These are phyloP conservation scores for Cercocebus atys DNA, from an alignment of 2,113 vertebrate species.

Conservation along the genomic window DNA sequence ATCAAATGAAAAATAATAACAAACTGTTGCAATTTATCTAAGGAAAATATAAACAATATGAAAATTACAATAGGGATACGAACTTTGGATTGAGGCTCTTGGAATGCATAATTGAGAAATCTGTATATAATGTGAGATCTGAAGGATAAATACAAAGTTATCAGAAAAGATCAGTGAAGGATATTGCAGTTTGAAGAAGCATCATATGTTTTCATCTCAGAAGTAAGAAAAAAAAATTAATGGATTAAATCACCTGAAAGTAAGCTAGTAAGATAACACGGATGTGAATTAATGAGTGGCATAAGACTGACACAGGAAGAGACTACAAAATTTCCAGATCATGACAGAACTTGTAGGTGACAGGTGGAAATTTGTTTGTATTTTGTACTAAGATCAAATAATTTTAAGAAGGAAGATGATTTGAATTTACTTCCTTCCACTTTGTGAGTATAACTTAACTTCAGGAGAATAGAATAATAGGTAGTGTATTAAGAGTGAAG, in stretches of 20 bases:
- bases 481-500: not conserved
- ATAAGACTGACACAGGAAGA: not conserved
- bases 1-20: not conserved
- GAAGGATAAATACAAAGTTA: not conserved
- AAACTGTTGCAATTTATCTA: not conserved
- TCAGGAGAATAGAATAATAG: not conserved
- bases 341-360: not conserved
- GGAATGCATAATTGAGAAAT: not conserved
- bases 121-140: not conserved
- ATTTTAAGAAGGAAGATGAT: not conserved
- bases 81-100: not conserved
- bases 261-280: not conserved
- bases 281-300: not conserved
- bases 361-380: not conserved
- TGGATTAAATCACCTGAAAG: not conserved
- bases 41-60: not conserved
- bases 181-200: not conserved
- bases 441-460: not conserved
- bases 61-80: not conserved
- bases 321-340: not conserved
- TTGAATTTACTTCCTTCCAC: not conserved
- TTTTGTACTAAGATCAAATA: not conserved
- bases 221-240: not conserved
- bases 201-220: not conserved
- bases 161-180: not conserved